Evolutionary conservation across 2,888 invertebrate genomes (phyloP).

Genomic region (Acanthosepion pharaonis): DNA sequence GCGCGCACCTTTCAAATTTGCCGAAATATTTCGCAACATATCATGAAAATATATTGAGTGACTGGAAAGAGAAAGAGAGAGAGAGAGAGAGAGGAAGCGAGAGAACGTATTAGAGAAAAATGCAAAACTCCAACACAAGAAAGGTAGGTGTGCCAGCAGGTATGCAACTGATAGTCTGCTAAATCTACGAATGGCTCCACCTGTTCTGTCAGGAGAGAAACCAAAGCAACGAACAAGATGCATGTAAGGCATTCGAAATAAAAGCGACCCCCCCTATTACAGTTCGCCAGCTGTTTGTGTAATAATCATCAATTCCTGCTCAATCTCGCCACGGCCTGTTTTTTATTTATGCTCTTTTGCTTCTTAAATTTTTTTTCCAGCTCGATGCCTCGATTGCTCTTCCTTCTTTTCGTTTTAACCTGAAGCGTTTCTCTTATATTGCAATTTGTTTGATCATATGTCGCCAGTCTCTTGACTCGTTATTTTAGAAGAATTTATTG

Average conservation of each 20-base stretch:
- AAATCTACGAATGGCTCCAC: neutral
- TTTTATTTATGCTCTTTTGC: neutral
- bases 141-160: constrained; percentile 7
- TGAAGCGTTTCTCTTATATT: too few relatives aligned
- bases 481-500: too few relatives aligned
- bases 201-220: neutral
- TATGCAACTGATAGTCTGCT: constrained; percentile 8
- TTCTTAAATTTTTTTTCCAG: too few relatives aligned
- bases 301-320: neutral
- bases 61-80: too few relatives aligned
- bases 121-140: neutral
- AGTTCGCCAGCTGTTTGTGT: neutral
- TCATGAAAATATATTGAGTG: too few relatives aligned
- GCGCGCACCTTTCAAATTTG: too few relatives aligned
- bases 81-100: too few relatives aligned
- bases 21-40: too few relatives aligned
- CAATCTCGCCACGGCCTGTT: neutral
- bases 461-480: too few relatives aligned
- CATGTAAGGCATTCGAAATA: neutral
- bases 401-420: too few relatives aligned
- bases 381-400: neutral
- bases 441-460: too few relatives aligned
- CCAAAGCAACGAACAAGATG: neutral
- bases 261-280: neutral
- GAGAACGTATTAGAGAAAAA: too few relatives aligned